Conservation (phyloP, 2,888 invertebrate genomes). For the Leptopterna dolabrata region DNA sequence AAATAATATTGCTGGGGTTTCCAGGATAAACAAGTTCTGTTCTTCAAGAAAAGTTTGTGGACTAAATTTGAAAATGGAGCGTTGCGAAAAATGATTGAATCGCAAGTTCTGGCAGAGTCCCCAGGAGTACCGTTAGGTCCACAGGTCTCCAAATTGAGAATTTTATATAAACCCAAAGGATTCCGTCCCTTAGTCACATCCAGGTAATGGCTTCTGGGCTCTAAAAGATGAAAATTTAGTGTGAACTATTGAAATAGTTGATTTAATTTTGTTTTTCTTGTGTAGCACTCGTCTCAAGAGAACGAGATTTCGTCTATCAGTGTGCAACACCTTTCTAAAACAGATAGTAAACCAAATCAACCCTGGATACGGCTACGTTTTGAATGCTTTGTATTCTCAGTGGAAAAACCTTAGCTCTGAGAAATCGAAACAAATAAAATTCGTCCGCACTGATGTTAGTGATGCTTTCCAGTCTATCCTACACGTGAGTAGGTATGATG, state of each 20-base stretch:
- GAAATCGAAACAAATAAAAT: neutral
- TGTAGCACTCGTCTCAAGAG: neutral
- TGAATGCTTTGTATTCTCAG: constrained; percentile 12
- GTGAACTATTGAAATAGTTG: neutral
- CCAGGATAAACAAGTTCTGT: neutral
- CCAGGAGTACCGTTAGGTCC: neutral
- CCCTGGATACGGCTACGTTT: neutral
- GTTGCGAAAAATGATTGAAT: neutral
- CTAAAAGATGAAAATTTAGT: too few relatives aligned
- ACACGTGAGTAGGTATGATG: constrained; percentile 35
- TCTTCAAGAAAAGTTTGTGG: neutral
- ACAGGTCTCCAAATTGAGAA: neutral
- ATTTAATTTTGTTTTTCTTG: neutral
- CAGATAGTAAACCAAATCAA: neutral
- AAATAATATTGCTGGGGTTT: neutral
- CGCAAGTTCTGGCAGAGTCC: neutral
- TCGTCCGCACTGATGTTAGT: constrained; percentile 14
- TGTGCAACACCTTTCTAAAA: constrained; percentile 31
- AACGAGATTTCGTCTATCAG: neutral
- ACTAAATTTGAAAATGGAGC: neutral
- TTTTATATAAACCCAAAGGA: neutral
- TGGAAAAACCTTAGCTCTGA: neutral
- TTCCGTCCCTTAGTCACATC: constrained; percentile 24
- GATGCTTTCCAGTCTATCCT: constrained; percentile 27
- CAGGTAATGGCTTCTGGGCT: neutral